Percentiles rank a stretch among this genome's conserved stretches.
Conservation (phyloP, 2,888 invertebrate species). For the Cyrtodaria siliqua region DNA sequence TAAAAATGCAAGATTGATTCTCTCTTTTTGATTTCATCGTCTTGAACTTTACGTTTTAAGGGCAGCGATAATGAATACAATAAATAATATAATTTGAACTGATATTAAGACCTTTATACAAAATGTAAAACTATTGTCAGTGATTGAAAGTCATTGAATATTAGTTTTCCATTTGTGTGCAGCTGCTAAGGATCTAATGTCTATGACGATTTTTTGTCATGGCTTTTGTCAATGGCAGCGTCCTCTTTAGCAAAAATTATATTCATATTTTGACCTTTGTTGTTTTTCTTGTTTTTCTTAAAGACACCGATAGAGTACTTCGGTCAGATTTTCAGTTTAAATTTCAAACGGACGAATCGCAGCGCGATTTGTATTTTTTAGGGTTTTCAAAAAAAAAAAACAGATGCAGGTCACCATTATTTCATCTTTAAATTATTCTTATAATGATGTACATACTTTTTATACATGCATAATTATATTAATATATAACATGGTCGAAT, state of each 20-base stretch:
- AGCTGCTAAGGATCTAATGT: slow-evolving; percentile 45
- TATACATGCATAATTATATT: no score
- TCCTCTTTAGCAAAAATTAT: not conserved
- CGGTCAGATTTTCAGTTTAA: no score
- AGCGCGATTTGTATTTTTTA: no score
- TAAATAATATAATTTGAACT: slow-evolving; percentile 62
- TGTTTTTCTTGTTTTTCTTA: not conserved
- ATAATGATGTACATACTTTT: no score
- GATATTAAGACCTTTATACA: slow-evolving; percentile 61
- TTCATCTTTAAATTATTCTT: no score
- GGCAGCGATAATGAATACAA: slow-evolving; percentile 54
- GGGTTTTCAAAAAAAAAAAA: no score
- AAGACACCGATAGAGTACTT: no score
- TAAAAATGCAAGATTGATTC: slow-evolving; percentile 67
- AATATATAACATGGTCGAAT: no score
- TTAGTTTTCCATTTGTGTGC: slow-evolving; percentile 40
- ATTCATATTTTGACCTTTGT: slow-evolving; percentile 8
- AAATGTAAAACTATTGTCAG: slow-evolving; percentile 51
- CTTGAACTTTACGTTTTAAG: slow-evolving; percentile 58
- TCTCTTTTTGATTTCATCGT: slow-evolving; percentile 59
- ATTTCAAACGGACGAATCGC: no score
- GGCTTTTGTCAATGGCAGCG: no score
- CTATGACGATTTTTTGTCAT: slow-evolving; percentile 9
- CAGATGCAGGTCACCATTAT: no score
- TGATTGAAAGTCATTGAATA: slow-evolving; percentile 56